Conservation (phyloP, 1,140 invertebrate genomes). For the Drosophila pruinosa region DNA sequence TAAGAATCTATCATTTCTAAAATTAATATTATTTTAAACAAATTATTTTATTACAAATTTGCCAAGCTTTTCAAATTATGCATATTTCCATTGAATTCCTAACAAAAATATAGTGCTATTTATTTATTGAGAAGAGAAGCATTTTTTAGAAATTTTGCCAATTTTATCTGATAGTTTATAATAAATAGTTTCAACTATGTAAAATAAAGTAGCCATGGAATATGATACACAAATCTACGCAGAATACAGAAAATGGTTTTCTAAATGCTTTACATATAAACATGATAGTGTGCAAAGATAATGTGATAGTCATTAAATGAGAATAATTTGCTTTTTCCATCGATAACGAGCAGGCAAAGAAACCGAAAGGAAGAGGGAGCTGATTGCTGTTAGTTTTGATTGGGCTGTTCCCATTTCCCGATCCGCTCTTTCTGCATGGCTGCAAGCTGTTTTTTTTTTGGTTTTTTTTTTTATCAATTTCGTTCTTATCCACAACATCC, state of each 20-base stretch:
- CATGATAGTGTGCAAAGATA: no score
- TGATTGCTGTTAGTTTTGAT: slow-evolving; percentile 8
- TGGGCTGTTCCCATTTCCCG: slow-evolving; percentile 36
- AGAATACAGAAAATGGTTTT: neutral
- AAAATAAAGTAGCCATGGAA: neutral
- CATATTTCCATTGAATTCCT: no score
- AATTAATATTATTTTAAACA: no score
- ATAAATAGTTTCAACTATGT: neutral
- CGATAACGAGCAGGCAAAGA: neutral
- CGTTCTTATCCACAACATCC: slow-evolving; percentile 31
- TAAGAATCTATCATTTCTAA: no score
- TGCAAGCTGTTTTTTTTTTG: slow-evolving; percentile 11
- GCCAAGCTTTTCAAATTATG: no score
- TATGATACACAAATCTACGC: neutral
- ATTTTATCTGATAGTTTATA: no score
- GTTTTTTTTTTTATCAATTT: slow-evolving; percentile 53
- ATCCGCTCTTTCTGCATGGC: neutral
- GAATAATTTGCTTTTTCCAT: slow-evolving; percentile 16
- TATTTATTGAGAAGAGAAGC: no score
- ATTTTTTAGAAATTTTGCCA: no score
- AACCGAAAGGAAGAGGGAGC: neutral
- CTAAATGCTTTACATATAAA: no score
- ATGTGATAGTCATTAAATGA: slow-evolving; percentile 48
- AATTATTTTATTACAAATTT: no score
- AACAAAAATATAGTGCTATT: no score